Base-by-base conservation (phyloP, 2,888 invertebrate species). In the Brachyptera putata region DNA sequence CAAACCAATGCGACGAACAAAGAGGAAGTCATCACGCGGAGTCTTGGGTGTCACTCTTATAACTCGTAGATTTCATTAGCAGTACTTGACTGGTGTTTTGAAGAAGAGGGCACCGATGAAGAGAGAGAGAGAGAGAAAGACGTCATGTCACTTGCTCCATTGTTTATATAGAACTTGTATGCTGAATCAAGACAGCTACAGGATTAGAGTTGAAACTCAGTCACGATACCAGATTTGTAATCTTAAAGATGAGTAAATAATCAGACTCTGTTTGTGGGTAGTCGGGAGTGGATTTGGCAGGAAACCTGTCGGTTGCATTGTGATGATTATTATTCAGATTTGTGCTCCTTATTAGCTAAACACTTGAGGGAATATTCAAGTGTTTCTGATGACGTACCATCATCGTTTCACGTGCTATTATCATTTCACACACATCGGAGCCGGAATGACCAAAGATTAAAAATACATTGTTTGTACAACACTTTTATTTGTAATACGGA, bases 1-100 rank as follows among this genome's bases (percentile, higher is more conserved):
- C 49, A n/a, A n/a, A n/a, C 49, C 30, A 30, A 14, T 2, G 49
- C 11, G 48, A 22, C n/a, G 25, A n/a, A 48, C 48, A 48, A n/a
- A 24, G 24, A 25, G 22, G 21, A 13, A 22, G 22, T 18, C 22
- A 16, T 46, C 46, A 46, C 48, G 7, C 26, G 49, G 49, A 48
- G 61, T 61, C 61, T n/a, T n/a, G n/a, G n/a, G n/a, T n/a, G n/a
- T n/a, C n/a, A n/a, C n/a, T n/a, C n/a, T n/a, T n/a, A n/a, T n/a
- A n/a, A 56, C 56, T 56, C 56, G 58, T 56, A 56, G 61, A 61
- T 61, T 61, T 61, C 57, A 58, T 61, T 61, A 61, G 58, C 16
- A 30, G 24, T 30, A 50, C 49, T 50, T 48, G 14, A 16, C 46
- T 48, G 24, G 48, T 22, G 24, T 24, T n/a, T n/a, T n/a, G n/a